Evolutionary conservation across 2,888 invertebrate genomes (phyloP), one percentile per base, ranked within the genome.

Genomic region (Dendrolimus houi): DNA sequence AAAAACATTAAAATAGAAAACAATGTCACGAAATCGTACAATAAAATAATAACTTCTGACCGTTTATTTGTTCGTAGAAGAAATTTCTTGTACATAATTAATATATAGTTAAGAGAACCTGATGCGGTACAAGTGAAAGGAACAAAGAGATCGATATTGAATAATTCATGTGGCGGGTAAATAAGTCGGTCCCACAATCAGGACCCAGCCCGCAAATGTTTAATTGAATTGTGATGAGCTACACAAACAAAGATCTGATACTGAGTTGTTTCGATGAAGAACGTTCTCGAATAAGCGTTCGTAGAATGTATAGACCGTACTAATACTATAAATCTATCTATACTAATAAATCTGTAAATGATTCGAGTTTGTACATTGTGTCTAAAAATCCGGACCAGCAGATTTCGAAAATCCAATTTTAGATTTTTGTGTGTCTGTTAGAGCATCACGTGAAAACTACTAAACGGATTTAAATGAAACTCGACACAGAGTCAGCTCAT

Each of bases 221-320:
- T 79, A 78, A 80, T 81, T 79, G 79, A 80, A 77, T 79, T 77
- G 72, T 79, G 76, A 75, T 78, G 75, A 47, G 47, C 47, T 55
- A 52, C 52, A 52, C 12, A 47, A 47, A 47, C 47, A 47, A 47
- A 47, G 9, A 9, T 10, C 47, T 12, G 47, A 47, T 47, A 12
- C 47, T 12, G 9, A 6, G 47, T 47, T 47, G 12, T 47, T 47
- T 47, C 47, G 12, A 9, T 6, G 29, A 29, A 29, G 29, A 29
- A 29, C 29, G 41, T 54, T 53, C 53, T 54, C 57, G 53, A 52
- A 57, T 57, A 59, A 58, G 56, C 47, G 53, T 55, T 56, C 54
- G 47, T 9, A 47, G 47, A 29, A 29, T 29, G 29, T 6, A 29
- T 29, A 29, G 29, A 29, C 29, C 29, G 29, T 29, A 29, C 29